Conservation (phyloP, 1,140 invertebrate genomes). For the Antheraea mylitta region DNA sequence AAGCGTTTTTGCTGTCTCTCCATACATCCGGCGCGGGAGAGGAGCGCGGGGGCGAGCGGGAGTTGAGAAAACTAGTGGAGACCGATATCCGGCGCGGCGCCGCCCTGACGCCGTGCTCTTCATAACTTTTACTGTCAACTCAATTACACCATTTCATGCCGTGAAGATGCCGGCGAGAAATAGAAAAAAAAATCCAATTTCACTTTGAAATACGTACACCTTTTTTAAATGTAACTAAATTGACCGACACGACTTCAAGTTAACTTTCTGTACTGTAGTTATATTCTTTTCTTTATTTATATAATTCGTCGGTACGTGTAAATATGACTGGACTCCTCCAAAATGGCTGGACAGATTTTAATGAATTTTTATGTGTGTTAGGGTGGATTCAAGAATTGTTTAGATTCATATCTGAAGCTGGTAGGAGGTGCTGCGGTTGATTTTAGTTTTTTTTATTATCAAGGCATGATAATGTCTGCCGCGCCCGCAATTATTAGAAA, state of each 20-base stretch:
- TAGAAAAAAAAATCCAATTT: not conserved
- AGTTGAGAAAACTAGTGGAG: constrained; percentile 37
- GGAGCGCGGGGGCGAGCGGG: constrained; percentile 16
- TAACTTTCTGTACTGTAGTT: too few species aligned
- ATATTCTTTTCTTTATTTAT: too few species aligned
- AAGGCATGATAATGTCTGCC: too few species aligned
- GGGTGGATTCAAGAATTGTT: too few species aligned
- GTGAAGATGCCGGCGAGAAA: constrained; percentile 16
- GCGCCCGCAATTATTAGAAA: too few species aligned
- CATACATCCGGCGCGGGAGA: constrained; percentile 30
- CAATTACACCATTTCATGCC: constrained; percentile 48
- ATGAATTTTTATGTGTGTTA: too few species aligned
- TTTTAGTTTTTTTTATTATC: too few species aligned
- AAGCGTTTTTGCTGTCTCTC: constrained; percentile 24
- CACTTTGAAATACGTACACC: not conserved
- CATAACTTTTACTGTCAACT: constrained; percentile 66
- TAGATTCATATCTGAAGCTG: too few species aligned
- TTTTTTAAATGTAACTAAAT: not conserved
- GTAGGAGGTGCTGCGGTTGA: too few species aligned
- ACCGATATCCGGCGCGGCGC: constrained; percentile 59
- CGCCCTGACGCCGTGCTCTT: constrained; percentile 56
- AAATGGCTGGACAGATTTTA: too few species aligned
- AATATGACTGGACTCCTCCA: too few species aligned
- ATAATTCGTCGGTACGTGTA: too few species aligned
- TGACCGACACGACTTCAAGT: not conserved